Evolutionary conservation across 2,113 vertebrate species (phyloP), one percentile per base, ranked within the genome.

Genomic region (Amphiprion percula): DNA sequence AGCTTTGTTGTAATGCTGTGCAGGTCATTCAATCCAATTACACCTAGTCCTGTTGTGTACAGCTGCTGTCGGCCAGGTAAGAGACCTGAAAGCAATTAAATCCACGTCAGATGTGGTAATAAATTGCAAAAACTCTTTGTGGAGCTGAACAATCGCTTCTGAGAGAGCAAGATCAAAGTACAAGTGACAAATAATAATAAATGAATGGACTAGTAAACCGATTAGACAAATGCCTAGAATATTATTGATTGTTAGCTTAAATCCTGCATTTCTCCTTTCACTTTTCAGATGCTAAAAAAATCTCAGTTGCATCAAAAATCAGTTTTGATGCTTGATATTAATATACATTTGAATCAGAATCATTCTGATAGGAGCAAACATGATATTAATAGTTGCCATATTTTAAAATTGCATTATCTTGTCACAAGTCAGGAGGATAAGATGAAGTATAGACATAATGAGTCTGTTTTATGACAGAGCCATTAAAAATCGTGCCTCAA

Each of bases 21-120:
- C 19, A 30, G 56, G 66, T 76, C 70, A 79, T 64, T 86, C 77
- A 53, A 44, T 79, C 47, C 44, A 77, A 37, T 59, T 66, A 74
- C 47, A 67, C 26, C 47, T 33, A 30, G 62, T 17, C 16, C 64
- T 30, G 16, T 86, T 77, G 64, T 69, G 54, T 49, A 5, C 28
- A 33, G 62, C 79, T 86, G 67, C 76, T 63, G 80, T 82, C 56
- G 70, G 37, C 30, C 58, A 70, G 73, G 62, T 56, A 17, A 11
- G n/a, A 76, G 8, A 68, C 55, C 17, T 61, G 65, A 58, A 69
- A 66, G 64, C 41, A 73, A 72, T 83, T 69, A 58, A 49, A 58
- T 77, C 53, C 15, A 7, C 19, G 64, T 77, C 75, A 54, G 10
- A 72, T 28, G 59, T 68, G 65, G 67, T 41, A 60, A 49, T 15